phyloP scores from a whole-genome alignment of 1,140 invertebrate genomes.

The Camponotus pennsylvanicus region DNA sequence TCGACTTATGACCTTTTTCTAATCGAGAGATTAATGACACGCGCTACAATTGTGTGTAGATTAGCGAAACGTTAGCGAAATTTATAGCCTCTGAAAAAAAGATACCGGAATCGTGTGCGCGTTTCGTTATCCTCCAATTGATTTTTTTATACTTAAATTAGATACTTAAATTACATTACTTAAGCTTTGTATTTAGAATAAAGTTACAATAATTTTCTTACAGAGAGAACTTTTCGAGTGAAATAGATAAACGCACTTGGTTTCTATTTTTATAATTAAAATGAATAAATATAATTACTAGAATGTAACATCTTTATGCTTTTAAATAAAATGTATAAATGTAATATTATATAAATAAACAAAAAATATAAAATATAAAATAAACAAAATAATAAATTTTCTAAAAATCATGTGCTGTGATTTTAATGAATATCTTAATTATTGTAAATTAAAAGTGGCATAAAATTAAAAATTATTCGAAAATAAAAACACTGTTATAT shows the following conservation, averaged over 20 bases:
- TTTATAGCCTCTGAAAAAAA: not conserved
- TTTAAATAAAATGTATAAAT: no score
- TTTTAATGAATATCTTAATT: not conserved
- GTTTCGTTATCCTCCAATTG: not conserved
- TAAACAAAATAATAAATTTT: not conserved
- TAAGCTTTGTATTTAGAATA: not conserved
- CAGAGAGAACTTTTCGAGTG: not conserved
- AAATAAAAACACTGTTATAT: not conserved
- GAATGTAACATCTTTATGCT: not conserved
- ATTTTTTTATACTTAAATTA: not conserved
- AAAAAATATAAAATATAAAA: not conserved
- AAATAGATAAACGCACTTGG: not conserved
- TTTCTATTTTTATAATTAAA: not conserved
- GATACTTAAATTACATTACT: not conserved
- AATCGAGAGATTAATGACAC: not conserved
- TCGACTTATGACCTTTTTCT: constrained; percentile 13
- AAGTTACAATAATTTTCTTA: not conserved
- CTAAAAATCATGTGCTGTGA: not conserved
- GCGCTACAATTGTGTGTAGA: not conserved
- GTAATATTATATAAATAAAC: no score
- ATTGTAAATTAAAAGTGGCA: not conserved
- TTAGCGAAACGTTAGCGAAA: constrained; percentile 4
- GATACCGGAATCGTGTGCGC: no score
- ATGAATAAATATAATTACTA: not conserved
- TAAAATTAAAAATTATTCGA: not conserved